Conservation (phyloP, 1,140 invertebrate species). For the Bradysia coprophila region DNA sequence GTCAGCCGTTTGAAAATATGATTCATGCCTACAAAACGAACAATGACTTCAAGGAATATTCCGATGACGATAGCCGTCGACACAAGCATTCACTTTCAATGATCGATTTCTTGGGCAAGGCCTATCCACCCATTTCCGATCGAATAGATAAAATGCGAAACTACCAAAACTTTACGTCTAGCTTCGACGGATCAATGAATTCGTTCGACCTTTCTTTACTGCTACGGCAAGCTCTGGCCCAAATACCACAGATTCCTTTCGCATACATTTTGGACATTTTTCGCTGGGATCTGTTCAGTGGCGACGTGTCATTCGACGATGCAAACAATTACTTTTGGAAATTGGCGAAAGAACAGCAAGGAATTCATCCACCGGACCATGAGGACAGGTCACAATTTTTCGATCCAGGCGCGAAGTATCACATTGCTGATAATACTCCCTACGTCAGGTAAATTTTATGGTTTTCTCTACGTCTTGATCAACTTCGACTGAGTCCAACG, state of each 20-base stretch:
- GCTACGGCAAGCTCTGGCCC: slow-evolving; percentile 46
- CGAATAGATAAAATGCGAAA: background rate
- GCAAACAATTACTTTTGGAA: slow-evolving; percentile 49
- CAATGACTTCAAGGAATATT: background rate
- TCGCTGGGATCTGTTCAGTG: slow-evolving; percentile 53
- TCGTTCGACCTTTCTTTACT: slow-evolving; percentile 3
- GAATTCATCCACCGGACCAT: slow-evolving; percentile 31
- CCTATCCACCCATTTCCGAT: background rate
- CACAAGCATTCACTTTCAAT: background rate
- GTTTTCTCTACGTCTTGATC: background rate
- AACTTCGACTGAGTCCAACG: background rate
- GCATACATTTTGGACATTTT: slow-evolving; percentile 53
- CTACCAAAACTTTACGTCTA: background rate
- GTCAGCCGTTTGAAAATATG: background rate
- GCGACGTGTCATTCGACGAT: slow-evolving; percentile 25
- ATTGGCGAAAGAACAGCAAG: slow-evolving; percentile 35
- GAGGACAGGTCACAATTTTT: slow-evolving; percentile 35
- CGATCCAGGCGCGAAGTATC: slow-evolving; percentile 51
- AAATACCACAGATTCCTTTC: slow-evolving; percentile 57
- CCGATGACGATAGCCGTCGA: background rate
- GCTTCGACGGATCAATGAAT: slow-evolving; percentile 1
- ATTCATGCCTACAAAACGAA: slow-evolving; percentile 1
- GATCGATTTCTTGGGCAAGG: background rate
- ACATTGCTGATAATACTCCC: slow-evolving; percentile 46
- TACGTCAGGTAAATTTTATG: slow-evolving; percentile 35